Base-by-base conservation (phyloP, 2,797 vertebrate genomes). In the Cephalopachus bancanus region DNA sequence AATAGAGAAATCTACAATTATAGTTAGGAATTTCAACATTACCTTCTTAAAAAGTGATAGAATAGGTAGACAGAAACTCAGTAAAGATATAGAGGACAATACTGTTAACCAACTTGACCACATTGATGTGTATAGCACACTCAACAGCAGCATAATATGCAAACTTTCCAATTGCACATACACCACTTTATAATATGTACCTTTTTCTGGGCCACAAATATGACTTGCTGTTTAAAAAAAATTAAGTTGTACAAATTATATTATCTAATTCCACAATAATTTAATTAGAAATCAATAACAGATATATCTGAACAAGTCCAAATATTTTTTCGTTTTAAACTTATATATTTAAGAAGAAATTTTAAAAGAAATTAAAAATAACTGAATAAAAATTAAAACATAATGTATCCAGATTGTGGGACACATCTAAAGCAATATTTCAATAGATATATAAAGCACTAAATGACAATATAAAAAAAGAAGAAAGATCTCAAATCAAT, bases 281-380 rank as follows among this genome's bases (percentile, higher is more conserved):
- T 87, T 83, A 83, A 78, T 88, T 91, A 76, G 33, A 88, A 57
- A 33, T 87, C 74, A 93, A 30, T 75, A 81, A 57, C 24, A 86
- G 30, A 62, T 28, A 72, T 53, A 74, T 28, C 15, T 75, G n/a
- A 93, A 59, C 19, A 60, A 53, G 20, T 4, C 24, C 9, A 64
- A 64, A 37, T 80, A 90, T n/a, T 80, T 59, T 51, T 19, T 37
- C 74, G 19, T 26, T 92, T 7, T 67, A 74, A 74, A 81, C 14
- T 65, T 80, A 65, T 26, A 53, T 16, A 69, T 75, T 51, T 74
- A 20, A 19, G 5, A 86, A 44, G 10, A 87, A 86, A 64, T 51
- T n/a, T n/a, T n/a, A n/a, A n/a, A n/a, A n/a, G n/a, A n/a, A n/a
- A n/a, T 8, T n/a, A 4, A 79, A 93, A 74, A 37, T 53, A 76